phyloP scores from a whole-genome alignment of 2,113 vertebrate genomes.

The Burhinus bistriatus region DNA sequence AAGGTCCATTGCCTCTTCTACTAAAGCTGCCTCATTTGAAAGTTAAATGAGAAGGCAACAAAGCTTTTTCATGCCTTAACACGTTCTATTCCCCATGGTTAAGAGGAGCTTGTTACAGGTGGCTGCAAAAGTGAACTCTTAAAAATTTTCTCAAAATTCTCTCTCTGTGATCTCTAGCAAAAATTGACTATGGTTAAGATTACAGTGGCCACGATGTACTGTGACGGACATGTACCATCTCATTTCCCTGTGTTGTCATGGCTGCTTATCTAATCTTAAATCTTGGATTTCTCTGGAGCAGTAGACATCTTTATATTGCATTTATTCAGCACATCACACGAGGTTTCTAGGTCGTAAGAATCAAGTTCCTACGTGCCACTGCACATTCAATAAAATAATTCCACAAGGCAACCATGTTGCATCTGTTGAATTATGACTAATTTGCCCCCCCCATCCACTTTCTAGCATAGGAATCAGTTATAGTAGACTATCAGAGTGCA shows the following conservation, averaged over 20 bases:
- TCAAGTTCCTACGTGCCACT: background rate
- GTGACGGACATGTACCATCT: background rate
- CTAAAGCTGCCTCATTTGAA: background rate
- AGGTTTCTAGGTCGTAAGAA: background rate
- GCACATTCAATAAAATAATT: background rate
- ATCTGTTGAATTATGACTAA: background rate
- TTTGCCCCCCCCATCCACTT: background rate
- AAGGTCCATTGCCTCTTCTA: background rate
- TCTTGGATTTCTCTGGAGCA: background rate
- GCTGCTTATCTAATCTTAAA: background rate
- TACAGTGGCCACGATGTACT: background rate
- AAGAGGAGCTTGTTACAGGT: background rate
- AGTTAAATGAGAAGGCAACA: constrained; percentile 10
- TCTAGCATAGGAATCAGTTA: background rate
- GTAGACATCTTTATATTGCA: background rate
- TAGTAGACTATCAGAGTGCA: background rate
- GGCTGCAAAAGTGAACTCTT: background rate
- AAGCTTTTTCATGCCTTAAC: background rate
- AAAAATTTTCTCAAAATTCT: background rate
- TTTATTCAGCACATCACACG: background rate
- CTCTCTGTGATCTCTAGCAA: background rate
- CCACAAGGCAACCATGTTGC: background rate
- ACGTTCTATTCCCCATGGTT: background rate
- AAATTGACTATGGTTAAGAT: background rate
- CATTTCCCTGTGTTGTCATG: background rate